Evolutionary conservation across 2,888 invertebrate genomes (phyloP).

Genomic region (Thera obeliscata): DNA sequence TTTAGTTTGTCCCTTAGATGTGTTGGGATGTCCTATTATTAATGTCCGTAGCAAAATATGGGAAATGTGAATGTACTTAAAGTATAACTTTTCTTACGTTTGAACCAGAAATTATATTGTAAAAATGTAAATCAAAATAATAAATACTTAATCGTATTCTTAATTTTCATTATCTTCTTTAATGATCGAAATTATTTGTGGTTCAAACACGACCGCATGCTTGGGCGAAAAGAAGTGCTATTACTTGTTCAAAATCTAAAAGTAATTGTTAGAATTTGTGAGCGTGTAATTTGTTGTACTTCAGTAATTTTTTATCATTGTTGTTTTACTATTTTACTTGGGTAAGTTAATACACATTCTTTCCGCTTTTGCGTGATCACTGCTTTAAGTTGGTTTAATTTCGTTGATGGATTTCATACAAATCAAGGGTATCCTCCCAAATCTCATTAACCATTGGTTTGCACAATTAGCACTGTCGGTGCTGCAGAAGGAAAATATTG

Average conservation of each 20-base stretch:
- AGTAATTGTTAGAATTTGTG: constrained; percentile 67
- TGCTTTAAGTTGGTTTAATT: constrained; percentile 70
- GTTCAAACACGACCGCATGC: constrained; percentile 79
- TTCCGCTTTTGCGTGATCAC: constrained; percentile 84
- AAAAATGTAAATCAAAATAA: neutral
- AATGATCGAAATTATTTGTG: constrained; percentile 48
- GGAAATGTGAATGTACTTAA: constrained; percentile 59
- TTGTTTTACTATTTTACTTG: constrained; percentile 72
- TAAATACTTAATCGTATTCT: neutral
- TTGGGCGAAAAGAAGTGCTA: constrained; percentile 81
- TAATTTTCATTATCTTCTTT: neutral
- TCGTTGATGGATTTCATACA: constrained; percentile 35
- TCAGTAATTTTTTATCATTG: constrained; percentile 63
- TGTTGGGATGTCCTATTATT: neutral
- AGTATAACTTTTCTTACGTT: constrained; percentile 52
- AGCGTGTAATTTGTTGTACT: constrained; percentile 58
- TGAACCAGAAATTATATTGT: constrained; percentile 61
- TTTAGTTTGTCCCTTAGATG: neutral
- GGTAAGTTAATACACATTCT: constrained; percentile 79
- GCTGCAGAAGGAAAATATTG: constrained; percentile 43
- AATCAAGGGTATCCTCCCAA: constrained; percentile 27
- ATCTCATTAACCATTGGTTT: constrained; percentile 32
- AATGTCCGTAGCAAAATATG: constrained; percentile 4
- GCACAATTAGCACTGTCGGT: constrained; percentile 48
- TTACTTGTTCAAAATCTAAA: constrained; percentile 45